Base-by-base conservation (phyloP, 1,140 invertebrate species). In the Drosophila parvula region DNA sequence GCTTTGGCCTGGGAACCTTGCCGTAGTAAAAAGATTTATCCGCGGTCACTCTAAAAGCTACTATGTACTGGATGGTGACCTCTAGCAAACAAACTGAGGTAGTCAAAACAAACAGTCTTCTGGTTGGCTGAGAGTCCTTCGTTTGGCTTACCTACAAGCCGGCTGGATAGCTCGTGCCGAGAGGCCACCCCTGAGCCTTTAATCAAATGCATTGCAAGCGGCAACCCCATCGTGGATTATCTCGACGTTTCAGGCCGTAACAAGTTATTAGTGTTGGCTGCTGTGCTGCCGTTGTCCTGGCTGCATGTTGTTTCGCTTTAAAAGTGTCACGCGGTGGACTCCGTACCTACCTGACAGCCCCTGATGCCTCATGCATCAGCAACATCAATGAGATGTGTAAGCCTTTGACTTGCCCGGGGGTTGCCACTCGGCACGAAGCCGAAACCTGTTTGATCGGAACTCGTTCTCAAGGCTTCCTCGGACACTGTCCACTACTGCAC, bases 321-420 rank as follows among this genome's bases (percentile, higher is more conserved):
- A 85, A 89, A 81, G 69, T 89, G 84, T 89, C 84, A 79, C 78
- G 80, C 78, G 67, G 80, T 45, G 32, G 30, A 64, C 61, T 56
- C 44, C 60, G 50, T 74, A 34, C 32, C 14, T 71, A 2, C 41
- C 48, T 47, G 57, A 5, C 40, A 44, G 40, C 41, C 43, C n/a
- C n/a, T 41, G 59, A 40, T 47, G 50, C 56, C 79, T 78, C 56
- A 83, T 80, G 80, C 84, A 81, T 84, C 83, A 88, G 64, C 55
- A 56, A 90, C 81, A 89, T 90, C 85, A 89, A 89, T 88, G 84
- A 64, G 67, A 80, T 81, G 74, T 78, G 68, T 74, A 81, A 84
- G 77, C 82, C 83, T 86, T 86, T 81, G 83, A 83, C 84, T 89
- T 62, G 80, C 56, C 69, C 27, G 65, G 57, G 68, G 77, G 79